These are phyloP conservation scores for Sarotherodon lohbergeri DNA, from an alignment of 2,113 vertebrate genomes.

Conservation along the genomic window DNA sequence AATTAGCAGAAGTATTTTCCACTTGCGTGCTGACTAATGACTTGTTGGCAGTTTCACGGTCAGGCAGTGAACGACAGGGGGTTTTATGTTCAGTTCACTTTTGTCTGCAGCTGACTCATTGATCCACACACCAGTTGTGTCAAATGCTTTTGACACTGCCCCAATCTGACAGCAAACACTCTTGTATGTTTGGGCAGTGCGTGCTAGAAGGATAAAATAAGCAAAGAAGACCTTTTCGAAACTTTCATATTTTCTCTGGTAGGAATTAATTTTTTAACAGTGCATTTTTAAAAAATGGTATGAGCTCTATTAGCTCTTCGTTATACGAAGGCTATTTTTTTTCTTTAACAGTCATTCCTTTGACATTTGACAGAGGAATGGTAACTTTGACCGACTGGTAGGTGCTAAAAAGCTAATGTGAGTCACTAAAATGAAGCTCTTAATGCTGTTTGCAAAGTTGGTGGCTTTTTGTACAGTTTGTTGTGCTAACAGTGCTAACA, in stretches of 20 bases:
- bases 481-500: not conserved
- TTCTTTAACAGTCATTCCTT: not conserved
- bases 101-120: not conserved
- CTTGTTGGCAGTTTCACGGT: not conserved
- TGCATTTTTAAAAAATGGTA: fast-evolving
- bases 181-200: not conserved
- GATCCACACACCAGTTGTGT: not conserved
- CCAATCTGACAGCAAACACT: not conserved
- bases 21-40: not conserved
- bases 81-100: not conserved
- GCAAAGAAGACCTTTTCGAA: not conserved
- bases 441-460: not conserved
- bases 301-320: not conserved
- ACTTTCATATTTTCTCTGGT: not conserved
- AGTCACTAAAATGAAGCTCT: not conserved
- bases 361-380: not conserved
- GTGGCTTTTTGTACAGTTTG: not conserved
- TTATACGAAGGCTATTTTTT: not conserved
- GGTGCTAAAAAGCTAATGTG: too few relatives aligned
- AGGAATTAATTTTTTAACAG: not conserved
- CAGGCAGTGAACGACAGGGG: not conserved
- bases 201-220: not conserved
- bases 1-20: not conserved
- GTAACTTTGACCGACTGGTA: not conserved
- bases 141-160: not conserved